These are phyloP conservation scores for Myotis myotis DNA, from an alignment of 2,797 vertebrate genomes.

Conservation along the genomic window DNA sequence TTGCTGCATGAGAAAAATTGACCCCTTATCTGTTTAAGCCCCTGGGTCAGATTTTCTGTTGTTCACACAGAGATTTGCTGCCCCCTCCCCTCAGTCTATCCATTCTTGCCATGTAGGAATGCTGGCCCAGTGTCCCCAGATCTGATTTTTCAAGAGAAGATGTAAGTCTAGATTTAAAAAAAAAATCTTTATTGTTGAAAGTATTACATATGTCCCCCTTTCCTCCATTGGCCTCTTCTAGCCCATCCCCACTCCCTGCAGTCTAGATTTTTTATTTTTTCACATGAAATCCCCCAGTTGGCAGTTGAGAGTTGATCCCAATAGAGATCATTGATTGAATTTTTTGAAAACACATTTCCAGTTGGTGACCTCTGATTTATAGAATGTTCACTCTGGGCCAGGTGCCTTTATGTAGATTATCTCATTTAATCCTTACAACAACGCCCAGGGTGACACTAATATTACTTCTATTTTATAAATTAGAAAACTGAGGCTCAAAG, in stretches of 20 bases:
- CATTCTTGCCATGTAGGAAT: neutral
- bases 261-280: neutral
- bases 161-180: neutral
- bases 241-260: too few relatives aligned
- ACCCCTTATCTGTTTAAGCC: neutral
- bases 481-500: neutral
- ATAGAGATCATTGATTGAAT: neutral
- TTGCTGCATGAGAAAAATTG: neutral
- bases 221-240: too few relatives aligned
- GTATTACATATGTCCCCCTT: too few relatives aligned
- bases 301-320: neutral
- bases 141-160: slow-evolving; percentile 18
- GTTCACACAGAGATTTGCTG: neutral
- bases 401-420: neutral
- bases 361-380: neutral
- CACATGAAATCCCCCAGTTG: neutral
- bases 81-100: neutral
- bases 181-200: too few relatives aligned
- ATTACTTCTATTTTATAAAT: neutral
- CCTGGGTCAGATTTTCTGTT: neutral
- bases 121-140: neutral
- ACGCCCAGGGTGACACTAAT: neutral
- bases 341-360: neutral
- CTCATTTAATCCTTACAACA: neutral
- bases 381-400: neutral